Evolutionary conservation across 2,797 vertebrate species (phyloP), one percentile per base, ranked within the genome.

Genomic region (Anabas testudineus): DNA sequence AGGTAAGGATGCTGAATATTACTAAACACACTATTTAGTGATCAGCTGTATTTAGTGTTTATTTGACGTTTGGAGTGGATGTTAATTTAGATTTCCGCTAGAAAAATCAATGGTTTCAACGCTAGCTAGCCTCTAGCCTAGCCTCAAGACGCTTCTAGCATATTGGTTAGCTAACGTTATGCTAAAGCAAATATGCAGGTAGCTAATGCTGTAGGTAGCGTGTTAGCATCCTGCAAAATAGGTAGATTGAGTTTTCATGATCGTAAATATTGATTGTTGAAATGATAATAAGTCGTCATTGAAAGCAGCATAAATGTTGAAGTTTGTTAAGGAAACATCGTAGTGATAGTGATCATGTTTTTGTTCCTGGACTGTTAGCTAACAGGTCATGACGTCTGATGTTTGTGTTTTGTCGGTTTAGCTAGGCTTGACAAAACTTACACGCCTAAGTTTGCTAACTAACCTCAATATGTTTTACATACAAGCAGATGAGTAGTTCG

Each of bases 1-100:
- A 95, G 95, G 95, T 95, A 92, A 95, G 94, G 75, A 70, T 74
- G 52, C 22, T 15, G 18, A 18, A 13, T 49, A 6, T 61, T 15
- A 36, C 2, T 3, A 13, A 37, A 30, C 0, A 22, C 6, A 0
- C 15, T 15, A 24, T 67, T 55, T 78, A 14, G 8, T 36, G 8
- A 37, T 41, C 48, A 24, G 22, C 7, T 48, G 19, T n/a, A 10
- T 10, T n/a, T 2, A 1, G 10, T 59, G 41, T 42, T 22, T 66
- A 24, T 54, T 3, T 66, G 61, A 41, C 48, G 59, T 77, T 80
- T 66, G 22, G 16, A 28, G 68, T 14, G 63, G 62, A 21, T 77
- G 86, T 83, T 85, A 78, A 55, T 71, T 66, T 52, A 22, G 55
- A 81, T 75, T 56, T 74, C 53, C 16, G 13, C 26, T n/a, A 41